Evolutionary conservation across 1,140 invertebrate species (phyloP), one percentile per base, ranked within the genome.

Genomic region (Heliconius eleuchia): DNA sequence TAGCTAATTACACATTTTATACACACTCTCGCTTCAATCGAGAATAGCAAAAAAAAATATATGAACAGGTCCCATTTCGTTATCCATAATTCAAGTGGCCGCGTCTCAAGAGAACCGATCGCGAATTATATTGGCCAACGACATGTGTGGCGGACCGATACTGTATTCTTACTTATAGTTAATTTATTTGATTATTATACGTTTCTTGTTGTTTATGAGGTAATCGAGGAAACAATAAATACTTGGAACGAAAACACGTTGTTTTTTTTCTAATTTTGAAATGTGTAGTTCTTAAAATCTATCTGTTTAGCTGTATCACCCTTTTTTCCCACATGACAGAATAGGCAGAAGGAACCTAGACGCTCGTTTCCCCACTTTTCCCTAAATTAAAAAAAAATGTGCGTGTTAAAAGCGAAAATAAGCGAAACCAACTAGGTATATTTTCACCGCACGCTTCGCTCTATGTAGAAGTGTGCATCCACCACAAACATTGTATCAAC

Each of bases 1-100:
- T 16, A 66, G 27, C 60, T 66, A 66, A 78, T 79, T 78, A 83
- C 70, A 70, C 55, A 80, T 80, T 70, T 76, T 42, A 23, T 76
- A 13, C 74, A 55, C 60, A 66, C 60, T 66, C 60, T 66, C 23
- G 60, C 23, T 66, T 30, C 60, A 66, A 66, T 30, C 27, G 60
- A 6, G 23, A n/a, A 66, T 66, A 30, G 60, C 23, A 66, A 66
- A 46, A 76, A 42, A 76, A 71, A 0, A 70, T 50, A 66, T 71
- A 76, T 71, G 66, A 71, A 76, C 74, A 76, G 37, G 57, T 23
- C 74, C 46, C 16, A 50, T 66, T 66, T 76, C 18, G 74, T 71
- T 50, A 60, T 76, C 37, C 74, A 76, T 71, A 76, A 76, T 76
- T 76, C 74, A 76, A 60, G 46, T 55, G 72, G 66, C 73, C 57